phyloP scores from a whole-genome alignment of 2,888 invertebrate genomes.

The Coenonympha glycerion region DNA sequence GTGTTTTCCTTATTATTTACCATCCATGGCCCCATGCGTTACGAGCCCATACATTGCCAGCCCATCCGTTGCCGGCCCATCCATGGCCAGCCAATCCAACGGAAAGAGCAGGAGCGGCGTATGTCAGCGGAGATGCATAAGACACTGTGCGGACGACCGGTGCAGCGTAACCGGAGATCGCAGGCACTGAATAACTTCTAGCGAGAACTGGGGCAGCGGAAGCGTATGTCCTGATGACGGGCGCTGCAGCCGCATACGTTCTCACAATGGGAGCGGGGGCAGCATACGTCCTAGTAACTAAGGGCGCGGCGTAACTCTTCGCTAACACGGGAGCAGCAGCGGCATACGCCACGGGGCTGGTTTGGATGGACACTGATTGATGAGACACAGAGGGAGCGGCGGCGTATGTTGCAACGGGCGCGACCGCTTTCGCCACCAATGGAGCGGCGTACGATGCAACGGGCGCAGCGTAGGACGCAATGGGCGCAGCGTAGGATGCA shows the following conservation, averaged over 20 bases:
- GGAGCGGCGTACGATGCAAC: slow-evolving; percentile 48
- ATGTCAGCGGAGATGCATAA: slow-evolving; percentile 26
- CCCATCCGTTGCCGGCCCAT: slow-evolving; percentile 20
- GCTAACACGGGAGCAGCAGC: slow-evolving; percentile 55
- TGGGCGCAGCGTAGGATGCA: slow-evolving; percentile 51
- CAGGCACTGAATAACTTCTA: slow-evolving; percentile 40
- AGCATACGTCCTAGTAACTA: slow-evolving; percentile 33
- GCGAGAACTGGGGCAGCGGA: slow-evolving; percentile 32
- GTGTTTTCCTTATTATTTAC: slow-evolving; percentile 31
- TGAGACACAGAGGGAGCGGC: slow-evolving; percentile 34
- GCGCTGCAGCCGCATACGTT: slow-evolving; percentile 28
- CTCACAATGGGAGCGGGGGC: slow-evolving; percentile 26
- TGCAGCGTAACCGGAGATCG: slow-evolving; percentile 32
- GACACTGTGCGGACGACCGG: slow-evolving; percentile 29
- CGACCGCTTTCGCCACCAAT: slow-evolving; percentile 49
- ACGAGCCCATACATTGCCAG: slow-evolving; percentile 4
- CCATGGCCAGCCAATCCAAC: slow-evolving; percentile 46
- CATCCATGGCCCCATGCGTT: slow-evolving; percentile 38
- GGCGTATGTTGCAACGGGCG: slow-evolving; percentile 42
- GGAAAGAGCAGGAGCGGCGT: slow-evolving; percentile 27
- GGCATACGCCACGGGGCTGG: slow-evolving; percentile 39
- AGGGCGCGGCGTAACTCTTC: slow-evolving; percentile 59
- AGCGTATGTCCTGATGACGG: slow-evolving; percentile 29
- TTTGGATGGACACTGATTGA: slow-evolving; percentile 32
- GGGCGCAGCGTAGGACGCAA: slow-evolving; percentile 30